Percentiles rank a stretch among this genome's conserved stretches.
Conservation (phyloP, 2,797 vertebrate genomes). For the Okamejei kenojei region DNA sequence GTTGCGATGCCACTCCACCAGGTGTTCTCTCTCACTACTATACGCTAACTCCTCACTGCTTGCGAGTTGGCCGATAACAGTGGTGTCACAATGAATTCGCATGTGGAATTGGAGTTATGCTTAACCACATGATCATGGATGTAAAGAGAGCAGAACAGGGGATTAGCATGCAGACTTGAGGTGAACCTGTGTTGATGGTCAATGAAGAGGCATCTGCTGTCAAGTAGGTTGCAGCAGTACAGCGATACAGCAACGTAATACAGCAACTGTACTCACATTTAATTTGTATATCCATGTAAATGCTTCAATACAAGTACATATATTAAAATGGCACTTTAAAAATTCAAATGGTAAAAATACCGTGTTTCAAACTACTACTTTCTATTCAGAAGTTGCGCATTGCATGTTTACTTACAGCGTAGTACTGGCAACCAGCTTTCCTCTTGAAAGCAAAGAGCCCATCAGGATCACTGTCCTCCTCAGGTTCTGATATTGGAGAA, state of each 20-base stretch:
- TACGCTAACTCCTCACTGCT: too few species aligned
- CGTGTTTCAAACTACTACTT: background rate
- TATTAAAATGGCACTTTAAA: background rate
- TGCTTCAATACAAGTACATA: background rate
- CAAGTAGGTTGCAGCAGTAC: too few species aligned
- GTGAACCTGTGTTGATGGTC: too few species aligned
- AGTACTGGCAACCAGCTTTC: slow-evolving; percentile 82
- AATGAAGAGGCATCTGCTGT: too few species aligned
- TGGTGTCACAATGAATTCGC: too few species aligned
- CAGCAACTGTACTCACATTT: background rate
- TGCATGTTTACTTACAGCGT: slow-evolving; percentile 65
- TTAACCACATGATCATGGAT: too few species aligned
- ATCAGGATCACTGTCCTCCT: slow-evolving; percentile 83
- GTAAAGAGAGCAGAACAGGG: too few species aligned
- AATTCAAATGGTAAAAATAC: background rate
- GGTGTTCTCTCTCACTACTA: too few species aligned
- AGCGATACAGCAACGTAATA: background rate
- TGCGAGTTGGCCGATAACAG: too few species aligned
- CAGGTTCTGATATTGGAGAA: slow-evolving; percentile 74
- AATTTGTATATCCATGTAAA: background rate
- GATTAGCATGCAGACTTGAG: too few species aligned
- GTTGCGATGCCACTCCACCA: too few species aligned
- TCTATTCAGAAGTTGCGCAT: background rate
- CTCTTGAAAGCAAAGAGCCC: slow-evolving; percentile 81
- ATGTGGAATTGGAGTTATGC: too few species aligned